Conservation (phyloP, 2,113 vertebrate genomes). For the Bambusicola thoracicus region DNA sequence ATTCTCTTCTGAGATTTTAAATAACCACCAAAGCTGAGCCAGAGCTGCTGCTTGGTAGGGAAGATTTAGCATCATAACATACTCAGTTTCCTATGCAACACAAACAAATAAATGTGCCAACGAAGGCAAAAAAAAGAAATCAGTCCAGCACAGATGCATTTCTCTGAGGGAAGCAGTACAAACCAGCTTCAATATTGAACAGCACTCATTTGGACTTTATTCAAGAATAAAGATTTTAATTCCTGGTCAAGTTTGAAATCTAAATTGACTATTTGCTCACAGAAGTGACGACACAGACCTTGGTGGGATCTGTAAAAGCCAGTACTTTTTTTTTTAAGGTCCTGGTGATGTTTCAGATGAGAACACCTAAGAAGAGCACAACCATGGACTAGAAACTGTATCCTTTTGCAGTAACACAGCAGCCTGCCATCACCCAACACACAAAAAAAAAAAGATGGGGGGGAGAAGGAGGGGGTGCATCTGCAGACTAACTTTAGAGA, state of each 20-base stretch:
- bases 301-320: neutral
- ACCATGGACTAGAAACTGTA: neutral
- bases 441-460: neutral
- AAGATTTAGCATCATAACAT: conserved; percentile 42
- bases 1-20: conserved; percentile 50
- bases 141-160: neutral
- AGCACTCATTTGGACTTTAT: neutral
- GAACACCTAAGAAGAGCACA: neutral
- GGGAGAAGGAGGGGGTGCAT: neutral
- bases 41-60: conserved; percentile 23
- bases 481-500: neutral
- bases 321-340: neutral
- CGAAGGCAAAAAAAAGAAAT: neutral
- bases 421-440: neutral
- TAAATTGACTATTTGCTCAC: neutral
- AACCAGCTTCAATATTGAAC: neutral
- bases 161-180: conserved; percentile 20
- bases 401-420: neutral
- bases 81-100: neutral
- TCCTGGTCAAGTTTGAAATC: neutral
- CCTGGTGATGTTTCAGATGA: neutral
- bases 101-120: conserved; percentile 35
- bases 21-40: conserved; percentile 22
- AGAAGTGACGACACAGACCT: neutral
- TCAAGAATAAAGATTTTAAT: conserved; percentile 3